These are phyloP conservation scores for Brachionus angularis DNA, from an alignment of 1,140 invertebrate species.

Conservation along the genomic window DNA sequence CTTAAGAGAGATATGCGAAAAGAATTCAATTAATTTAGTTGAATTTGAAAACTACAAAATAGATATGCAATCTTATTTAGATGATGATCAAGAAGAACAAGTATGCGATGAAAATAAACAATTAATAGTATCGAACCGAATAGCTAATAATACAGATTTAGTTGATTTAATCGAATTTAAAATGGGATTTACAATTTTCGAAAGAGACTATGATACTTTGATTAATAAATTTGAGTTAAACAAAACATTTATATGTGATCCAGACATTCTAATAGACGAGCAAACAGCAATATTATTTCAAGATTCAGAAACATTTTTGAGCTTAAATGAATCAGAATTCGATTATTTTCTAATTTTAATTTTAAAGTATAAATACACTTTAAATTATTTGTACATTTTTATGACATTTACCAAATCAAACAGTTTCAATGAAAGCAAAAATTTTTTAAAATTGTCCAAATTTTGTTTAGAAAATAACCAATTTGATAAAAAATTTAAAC, in stretches of 20 bases:
- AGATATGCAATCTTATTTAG: neutral
- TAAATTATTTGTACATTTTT: neutral
- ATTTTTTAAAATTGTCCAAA: neutral
- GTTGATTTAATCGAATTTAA: slow-evolving; percentile 9
- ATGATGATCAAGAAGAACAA: neutral
- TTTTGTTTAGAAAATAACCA: slow-evolving; percentile 4
- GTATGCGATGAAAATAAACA: too few species aligned
- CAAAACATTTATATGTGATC: slow-evolving; percentile 3
- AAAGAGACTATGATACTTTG: neutral
- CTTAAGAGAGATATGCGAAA: neutral
- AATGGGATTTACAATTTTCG: neutral
- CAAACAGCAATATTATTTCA: neutral
- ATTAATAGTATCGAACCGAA: neutral
- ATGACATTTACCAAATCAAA: neutral
- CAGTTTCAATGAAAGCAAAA: neutral
- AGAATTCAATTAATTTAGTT: neutral
- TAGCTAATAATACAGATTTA: neutral
- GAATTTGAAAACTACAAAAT: slow-evolving; percentile 17
- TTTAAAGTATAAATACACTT: neutral
- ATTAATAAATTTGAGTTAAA: neutral
- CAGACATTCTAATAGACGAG: slow-evolving; percentile 1
- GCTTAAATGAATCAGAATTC: slow-evolving; percentile 1
- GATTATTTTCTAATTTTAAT: neutral
- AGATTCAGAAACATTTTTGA: neutral
- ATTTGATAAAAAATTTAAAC: neutral